Evolutionary conservation across 2,113 vertebrate genomes (phyloP), one percentile per base, ranked within the genome.

Genomic region (Phrynosoma blainvillii): DNA sequence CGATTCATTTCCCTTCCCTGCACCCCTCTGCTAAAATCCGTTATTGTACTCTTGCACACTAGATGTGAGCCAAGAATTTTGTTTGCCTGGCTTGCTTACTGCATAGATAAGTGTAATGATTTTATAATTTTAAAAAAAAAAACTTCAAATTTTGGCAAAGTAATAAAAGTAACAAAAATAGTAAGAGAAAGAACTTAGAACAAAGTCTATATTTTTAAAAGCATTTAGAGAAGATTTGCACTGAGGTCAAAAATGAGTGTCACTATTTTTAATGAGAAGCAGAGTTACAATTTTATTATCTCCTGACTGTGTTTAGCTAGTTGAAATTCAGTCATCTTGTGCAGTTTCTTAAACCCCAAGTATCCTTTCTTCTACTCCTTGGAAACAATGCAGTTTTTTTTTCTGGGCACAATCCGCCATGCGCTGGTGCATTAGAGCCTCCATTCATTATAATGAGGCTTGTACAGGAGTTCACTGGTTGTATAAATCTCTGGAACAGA

Each of bases 1-100:
- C 52, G n/a, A 66, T 74, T 75, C 16, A 1, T 30, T 76, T 85
- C 91, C 78, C 18, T 86, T 84, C 93, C 80, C 91, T 62, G 18
- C 14, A 84, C 86, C 11, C 94, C 86, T 87, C 3, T 88, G 10
- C 18, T 70, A 47, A 68, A 71, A 73, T 91, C n/a, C 0, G 88
- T 96, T 93, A 80, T 96, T 95, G 96, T 95, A 95, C 93, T 95
- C 93, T 92, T 91, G 95, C 92, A 90, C 88, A 96, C 96, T 96
- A 96, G 95, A 96, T 96, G 95, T 78, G 93, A 96, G 93, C 96
- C 96, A 87, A 89, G 88, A 94, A 87, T 96, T 96, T 95, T 96
- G 94, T 96, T 95, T 95, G 91, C 93, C 94, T 95, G 92, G 93
- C 94, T 90, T 86, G 93, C 76, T 94, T 91, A 86, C 92, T 94